Evolutionary conservation across 2,113 vertebrate species (phyloP).

Genomic region (Channa maculata): DNA sequence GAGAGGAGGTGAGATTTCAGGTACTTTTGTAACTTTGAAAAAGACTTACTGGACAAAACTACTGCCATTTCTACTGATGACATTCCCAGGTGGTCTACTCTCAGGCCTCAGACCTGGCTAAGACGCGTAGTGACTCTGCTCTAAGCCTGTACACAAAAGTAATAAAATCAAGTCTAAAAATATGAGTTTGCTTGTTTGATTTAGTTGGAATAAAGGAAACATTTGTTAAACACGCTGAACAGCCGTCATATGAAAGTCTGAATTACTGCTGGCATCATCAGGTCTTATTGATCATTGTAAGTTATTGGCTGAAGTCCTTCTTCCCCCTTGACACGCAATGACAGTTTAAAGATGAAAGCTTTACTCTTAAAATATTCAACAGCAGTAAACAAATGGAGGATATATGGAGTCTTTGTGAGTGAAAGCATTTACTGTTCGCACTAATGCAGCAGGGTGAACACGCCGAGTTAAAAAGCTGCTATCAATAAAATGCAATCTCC

Average conservation of each 20-base stretch:
- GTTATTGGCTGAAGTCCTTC: slow-evolving; percentile 27
- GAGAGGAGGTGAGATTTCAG: too few relatives aligned
- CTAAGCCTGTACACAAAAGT: too few relatives aligned
- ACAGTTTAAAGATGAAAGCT: slow-evolving; percentile 57
- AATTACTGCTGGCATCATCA: slow-evolving; percentile 46
- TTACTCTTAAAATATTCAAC: slow-evolving; percentile 65
- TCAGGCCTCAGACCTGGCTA: too few relatives aligned
- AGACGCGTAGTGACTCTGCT: too few relatives aligned
- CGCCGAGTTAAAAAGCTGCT: slow-evolving; percentile 44
- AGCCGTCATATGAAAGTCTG: neutral
- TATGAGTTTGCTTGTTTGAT: neutral
- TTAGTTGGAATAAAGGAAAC: neutral
- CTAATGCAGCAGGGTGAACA: slow-evolving; percentile 48
- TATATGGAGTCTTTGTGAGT: slow-evolving; percentile 56
- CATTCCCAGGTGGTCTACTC: too few relatives aligned
- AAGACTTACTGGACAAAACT: too few relatives aligned
- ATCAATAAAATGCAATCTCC: slow-evolving; percentile 61
- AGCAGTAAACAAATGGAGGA: slow-evolving; percentile 58
- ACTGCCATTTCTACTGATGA: too few relatives aligned
- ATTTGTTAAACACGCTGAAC: neutral
- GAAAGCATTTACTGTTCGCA: slow-evolving; percentile 60
- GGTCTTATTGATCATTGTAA: slow-evolving; percentile 38
- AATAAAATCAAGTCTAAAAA: too few relatives aligned
- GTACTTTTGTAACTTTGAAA: too few relatives aligned
- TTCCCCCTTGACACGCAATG: neutral